phyloP scores from a whole-genome alignment of 1,140 invertebrate genomes.

The Callitettix versicolor region DNA sequence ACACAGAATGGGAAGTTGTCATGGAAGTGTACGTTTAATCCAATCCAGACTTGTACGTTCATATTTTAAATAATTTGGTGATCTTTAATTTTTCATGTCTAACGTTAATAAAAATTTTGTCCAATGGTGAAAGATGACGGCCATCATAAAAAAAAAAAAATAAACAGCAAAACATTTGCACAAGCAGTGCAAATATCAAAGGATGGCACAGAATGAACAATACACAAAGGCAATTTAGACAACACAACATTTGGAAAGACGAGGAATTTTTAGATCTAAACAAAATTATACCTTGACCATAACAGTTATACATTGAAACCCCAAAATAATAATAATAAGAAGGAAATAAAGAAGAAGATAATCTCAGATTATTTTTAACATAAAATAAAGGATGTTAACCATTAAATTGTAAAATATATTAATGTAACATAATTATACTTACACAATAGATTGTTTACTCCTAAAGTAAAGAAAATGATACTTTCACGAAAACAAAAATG shows the following conservation, averaged over 20 bases:
- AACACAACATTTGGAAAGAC: slow-evolving; percentile 1
- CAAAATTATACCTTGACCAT: not conserved
- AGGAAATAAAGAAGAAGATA: slow-evolving; percentile 3
- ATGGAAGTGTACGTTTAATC: slow-evolving; percentile 17
- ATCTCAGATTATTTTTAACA: not conserved
- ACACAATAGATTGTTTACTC: not conserved
- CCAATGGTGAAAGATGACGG: too few species aligned
- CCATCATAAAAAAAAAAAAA: too few species aligned
- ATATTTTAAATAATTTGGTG: too few species aligned
- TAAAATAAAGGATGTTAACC: too few species aligned
- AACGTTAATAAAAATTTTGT: too few species aligned
- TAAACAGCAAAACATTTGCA: too few species aligned
- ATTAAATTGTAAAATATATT: not conserved
- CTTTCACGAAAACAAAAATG: not conserved
- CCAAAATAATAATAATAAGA: slow-evolving; percentile 6
- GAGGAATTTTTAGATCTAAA: not conserved
- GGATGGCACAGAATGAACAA: slow-evolving; percentile 2
- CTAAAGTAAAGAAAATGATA: not conserved
- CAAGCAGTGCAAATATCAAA: not conserved
- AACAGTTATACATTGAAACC: not conserved
- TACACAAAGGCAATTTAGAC: slow-evolving; percentile 9
- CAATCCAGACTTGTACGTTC: too few species aligned
- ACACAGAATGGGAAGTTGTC: slow-evolving; percentile 22
- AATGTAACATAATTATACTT: not conserved
- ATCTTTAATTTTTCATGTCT: too few species aligned